Evolutionary conservation across 2,113 vertebrate species (phyloP), one percentile per base, ranked within the genome.

Genomic region (Xiphophorus hellerii): DNA sequence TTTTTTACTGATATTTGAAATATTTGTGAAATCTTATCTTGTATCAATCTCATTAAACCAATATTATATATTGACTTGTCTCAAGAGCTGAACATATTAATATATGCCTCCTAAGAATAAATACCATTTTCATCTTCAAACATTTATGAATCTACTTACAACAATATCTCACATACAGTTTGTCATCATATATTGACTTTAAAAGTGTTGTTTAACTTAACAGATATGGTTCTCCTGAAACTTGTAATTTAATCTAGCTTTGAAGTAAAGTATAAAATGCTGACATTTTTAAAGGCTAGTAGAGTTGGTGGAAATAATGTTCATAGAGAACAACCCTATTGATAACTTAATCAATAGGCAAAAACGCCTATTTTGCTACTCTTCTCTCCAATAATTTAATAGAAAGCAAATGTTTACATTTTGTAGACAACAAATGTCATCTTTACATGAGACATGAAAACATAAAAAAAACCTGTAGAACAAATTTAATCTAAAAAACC

Each of bases 201-300:
- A 29, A 29, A 31, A 58, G 20, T 31, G 66, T 74, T 33, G 31
- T 20, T 11, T 66, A 76, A 69, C 51, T 66, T 62, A 39, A 69
- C 22, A 75, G 61, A 42, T 5, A 63, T 25, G 44, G 2, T 64
- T 62, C 51, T 69, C n/a, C 42, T 27, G 25, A 44, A 54, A 69
- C 51, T 29, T 69, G 69, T 54, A 58, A 77, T 87, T 86, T 86
- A 73, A 81, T 84, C 62, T 31, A 81, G 84, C 64, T 31, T 5
- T 69, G 77, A 82, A 77, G 69, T 54, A 31, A 81, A 35, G 44
- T 30, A 30, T 44, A 73, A 73, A 61, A 68, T 71, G n/a, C 13
- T 79, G 77, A 77, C 75, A 88, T 87, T 90, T 86, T 35, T 76
- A 60, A 85, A 77, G n/a, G 62, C 51, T 73, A 29, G 63, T 60